Evolutionary conservation across 2,888 invertebrate species (phyloP).

Genomic region (Eutolmus rufibarbis): DNA sequence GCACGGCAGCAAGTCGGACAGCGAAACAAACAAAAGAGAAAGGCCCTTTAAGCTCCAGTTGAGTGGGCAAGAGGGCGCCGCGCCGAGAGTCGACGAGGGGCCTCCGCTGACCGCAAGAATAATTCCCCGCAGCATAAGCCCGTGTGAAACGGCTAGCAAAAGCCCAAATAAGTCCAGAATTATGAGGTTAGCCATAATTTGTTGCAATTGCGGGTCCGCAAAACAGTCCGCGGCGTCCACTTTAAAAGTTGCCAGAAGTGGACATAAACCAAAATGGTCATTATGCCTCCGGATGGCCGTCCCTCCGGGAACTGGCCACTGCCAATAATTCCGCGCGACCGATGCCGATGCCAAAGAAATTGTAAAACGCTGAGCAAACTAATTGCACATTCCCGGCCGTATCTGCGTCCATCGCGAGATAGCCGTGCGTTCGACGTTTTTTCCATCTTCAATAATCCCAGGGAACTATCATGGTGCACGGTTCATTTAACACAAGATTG

Average conservation of each 20-base stretch:
- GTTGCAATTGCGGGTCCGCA: not conserved
- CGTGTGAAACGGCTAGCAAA: not conserved
- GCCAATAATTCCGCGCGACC: not conserved
- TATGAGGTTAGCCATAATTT: not conserved
- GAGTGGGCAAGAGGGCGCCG: not conserved
- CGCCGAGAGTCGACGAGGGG: not conserved
- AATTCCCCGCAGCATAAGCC: not conserved
- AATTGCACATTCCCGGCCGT: slow-evolving; percentile 21
- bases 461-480: slow-evolving; percentile 20
- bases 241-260: not conserved
- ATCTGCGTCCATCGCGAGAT: not conserved
- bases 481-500: slow-evolving; percentile 38
- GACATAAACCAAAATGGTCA: slow-evolving; percentile 16
- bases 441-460: slow-evolving; percentile 3
- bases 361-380: slow-evolving; percentile 23
- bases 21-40: not conserved
- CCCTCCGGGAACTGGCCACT: not conserved
- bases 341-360: slow-evolving; percentile 15
- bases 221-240: not conserved
- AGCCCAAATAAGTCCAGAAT: not conserved
- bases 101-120: not conserved
- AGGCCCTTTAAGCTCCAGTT: not conserved
- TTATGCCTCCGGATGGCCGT: not conserved
- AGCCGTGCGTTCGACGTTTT: not conserved
- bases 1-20: not conserved